phyloP scores from a whole-genome alignment of 2,113 vertebrate genomes.

The Mus pahari region DNA sequence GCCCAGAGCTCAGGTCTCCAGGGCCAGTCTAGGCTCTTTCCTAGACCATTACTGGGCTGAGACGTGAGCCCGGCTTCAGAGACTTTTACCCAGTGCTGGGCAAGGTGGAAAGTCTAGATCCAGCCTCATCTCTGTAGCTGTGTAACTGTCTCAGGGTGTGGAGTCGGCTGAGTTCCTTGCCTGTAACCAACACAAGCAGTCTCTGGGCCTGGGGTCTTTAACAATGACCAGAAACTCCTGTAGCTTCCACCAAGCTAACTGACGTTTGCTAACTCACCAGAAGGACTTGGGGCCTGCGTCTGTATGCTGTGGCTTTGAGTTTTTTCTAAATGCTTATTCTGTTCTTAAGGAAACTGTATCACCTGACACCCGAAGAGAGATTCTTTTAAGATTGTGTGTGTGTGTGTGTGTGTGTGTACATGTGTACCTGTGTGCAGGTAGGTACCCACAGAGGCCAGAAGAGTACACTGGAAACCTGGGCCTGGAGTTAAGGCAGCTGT shows the following conservation, averaged over 20 bases:
- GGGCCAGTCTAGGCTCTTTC: not conserved
- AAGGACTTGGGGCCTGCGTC: not conserved
- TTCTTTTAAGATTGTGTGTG: not conserved
- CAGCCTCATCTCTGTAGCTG: not conserved
- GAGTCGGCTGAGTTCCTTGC: not conserved
- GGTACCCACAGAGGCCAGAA: not conserved
- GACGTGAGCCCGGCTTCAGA: not conserved
- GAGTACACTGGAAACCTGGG: not conserved
- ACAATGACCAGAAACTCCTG: not conserved
- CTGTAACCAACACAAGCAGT: not conserved
- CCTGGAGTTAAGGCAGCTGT: not conserved
- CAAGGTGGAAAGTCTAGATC: not conserved
- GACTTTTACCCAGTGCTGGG: not conserved
- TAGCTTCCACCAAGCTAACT: not conserved
- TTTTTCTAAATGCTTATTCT: conserved; percentile 2
- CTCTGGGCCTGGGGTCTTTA: not conserved
- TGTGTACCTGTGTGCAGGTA: not conserved
- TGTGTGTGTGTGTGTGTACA: not conserved
- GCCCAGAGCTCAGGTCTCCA: not conserved
- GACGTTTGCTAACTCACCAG: not conserved
- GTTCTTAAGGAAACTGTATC: not conserved
- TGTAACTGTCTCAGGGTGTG: not conserved
- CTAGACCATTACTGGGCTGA: not conserved
- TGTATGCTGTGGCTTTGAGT: not conserved
- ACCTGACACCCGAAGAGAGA: not conserved